Evolutionary conservation across 2,113 vertebrate genomes (phyloP).

Genomic region (Ochotona curzoniae): DNA sequence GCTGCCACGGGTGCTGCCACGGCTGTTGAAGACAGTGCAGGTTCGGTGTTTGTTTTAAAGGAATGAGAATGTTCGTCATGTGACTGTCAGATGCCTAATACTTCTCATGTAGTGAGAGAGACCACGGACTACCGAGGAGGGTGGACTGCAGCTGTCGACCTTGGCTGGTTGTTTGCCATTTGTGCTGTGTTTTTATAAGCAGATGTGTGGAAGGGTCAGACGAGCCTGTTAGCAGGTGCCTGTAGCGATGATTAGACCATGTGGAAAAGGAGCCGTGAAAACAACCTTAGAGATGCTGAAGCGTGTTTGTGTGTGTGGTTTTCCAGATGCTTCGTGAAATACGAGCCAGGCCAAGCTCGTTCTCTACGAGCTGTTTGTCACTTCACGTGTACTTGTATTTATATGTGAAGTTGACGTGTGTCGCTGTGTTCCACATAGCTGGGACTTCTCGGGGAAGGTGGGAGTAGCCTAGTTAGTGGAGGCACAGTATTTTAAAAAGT

Average conservation of each 20-base stretch:
- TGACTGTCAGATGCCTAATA: background rate
- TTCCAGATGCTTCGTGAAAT: conserved; percentile 40
- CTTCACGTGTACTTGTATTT: background rate
- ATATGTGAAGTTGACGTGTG: background rate
- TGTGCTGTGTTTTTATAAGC: conserved; percentile 14
- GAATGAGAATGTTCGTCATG: background rate
- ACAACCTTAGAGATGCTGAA: background rate
- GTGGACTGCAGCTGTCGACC: background rate
- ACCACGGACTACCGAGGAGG: background rate
- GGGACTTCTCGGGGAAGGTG: background rate
- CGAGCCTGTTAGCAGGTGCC: background rate
- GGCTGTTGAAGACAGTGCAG: conserved; percentile 29
- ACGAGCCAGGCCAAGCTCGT: background rate
- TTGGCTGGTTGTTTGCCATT: background rate
- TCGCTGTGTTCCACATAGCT: conserved; percentile 49
- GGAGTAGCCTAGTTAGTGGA: background rate
- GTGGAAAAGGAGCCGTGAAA: background rate
- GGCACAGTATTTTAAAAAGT: conserved; percentile 15
- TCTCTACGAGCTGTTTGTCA: background rate
- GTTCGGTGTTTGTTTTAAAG: conserved; percentile 48
- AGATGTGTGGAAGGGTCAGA: background rate
- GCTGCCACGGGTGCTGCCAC: background rate
- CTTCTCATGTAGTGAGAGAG: background rate
- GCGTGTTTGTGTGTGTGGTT: background rate
- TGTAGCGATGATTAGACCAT: background rate